These are phyloP conservation scores for Vireo altiloquus DNA, from an alignment of 2,113 vertebrate species.

Conservation along the genomic window DNA sequence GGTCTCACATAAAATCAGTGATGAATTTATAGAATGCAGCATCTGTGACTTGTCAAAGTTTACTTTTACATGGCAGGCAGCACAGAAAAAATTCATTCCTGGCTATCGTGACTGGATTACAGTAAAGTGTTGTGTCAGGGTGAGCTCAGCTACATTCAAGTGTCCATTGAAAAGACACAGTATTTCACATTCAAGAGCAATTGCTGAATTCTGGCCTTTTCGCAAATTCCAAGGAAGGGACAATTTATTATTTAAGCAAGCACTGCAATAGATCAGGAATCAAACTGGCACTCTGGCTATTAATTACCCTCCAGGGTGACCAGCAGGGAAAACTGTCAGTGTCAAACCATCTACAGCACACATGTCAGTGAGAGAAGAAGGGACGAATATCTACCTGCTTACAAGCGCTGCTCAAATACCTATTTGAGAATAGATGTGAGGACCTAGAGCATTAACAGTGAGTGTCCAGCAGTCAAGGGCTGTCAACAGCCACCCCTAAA, in stretches of 20 bases:
- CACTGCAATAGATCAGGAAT: not conserved
- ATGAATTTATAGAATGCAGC: not conserved
- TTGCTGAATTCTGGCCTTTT: not conserved
- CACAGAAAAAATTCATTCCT: not conserved
- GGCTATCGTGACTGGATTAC: not conserved
- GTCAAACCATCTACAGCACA: not conserved
- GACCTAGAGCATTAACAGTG: not conserved
- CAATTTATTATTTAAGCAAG: not conserved
- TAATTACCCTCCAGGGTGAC: not conserved
- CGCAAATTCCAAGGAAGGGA: not conserved
- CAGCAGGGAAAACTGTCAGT: not conserved
- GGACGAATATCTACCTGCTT: not conserved
- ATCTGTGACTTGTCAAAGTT: not conserved
- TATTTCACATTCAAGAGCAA: not conserved
- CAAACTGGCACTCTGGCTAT: not conserved
- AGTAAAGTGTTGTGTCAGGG: not conserved
- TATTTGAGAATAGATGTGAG: not conserved
- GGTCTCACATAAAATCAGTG: not conserved
- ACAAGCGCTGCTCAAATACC: not conserved
- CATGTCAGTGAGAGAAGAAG: not conserved
- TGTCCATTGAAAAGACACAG: not conserved
- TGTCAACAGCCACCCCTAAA: not conserved
- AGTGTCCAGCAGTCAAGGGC: not conserved
- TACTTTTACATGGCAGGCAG: not conserved
- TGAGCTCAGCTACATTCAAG: not conserved